Evolutionary conservation across 2,888 invertebrate species (phyloP).

Genomic region (Frankliniella fusca): DNA sequence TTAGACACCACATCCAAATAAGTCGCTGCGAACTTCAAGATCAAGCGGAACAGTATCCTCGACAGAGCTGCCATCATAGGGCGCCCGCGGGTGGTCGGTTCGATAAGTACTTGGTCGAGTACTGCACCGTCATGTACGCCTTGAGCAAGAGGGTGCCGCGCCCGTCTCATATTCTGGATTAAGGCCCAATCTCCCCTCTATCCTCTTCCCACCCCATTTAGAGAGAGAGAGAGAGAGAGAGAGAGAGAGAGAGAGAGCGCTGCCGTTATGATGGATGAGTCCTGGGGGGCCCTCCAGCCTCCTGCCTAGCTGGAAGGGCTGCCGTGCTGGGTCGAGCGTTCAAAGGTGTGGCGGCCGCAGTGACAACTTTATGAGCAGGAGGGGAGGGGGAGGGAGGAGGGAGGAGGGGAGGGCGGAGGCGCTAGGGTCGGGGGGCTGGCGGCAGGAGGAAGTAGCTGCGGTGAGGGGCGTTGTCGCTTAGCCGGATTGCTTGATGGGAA

Average conservation of each 20-base stretch:
- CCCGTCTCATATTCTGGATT: conserved; percentile 11
- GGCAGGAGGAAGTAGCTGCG: too few species aligned
- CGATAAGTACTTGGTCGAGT: too few species aligned
- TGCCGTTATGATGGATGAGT: conserved; percentile 10
- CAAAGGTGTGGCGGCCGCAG: conserved; percentile 1
- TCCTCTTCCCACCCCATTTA: background rate
- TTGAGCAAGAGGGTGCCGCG: too few species aligned
- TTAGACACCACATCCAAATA: too few species aligned
- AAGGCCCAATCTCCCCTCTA: background rate
- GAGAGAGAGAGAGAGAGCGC: background rate
- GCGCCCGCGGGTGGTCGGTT: too few species aligned
- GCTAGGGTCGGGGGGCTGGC: too few species aligned
- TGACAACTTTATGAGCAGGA: background rate
- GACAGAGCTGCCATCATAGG: too few species aligned
- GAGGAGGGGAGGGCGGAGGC: background rate
- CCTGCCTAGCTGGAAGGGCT: background rate
- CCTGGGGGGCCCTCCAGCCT: background rate
- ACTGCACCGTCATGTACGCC: too few species aligned
- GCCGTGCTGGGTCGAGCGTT: background rate
- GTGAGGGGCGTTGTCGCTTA: background rate
- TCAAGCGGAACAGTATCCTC: too few species aligned
- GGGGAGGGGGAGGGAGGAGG: background rate
- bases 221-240: background rate
- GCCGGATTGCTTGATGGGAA: background rate
- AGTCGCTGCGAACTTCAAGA: too few species aligned